These are phyloP conservation scores for Dusona sp. DNA, from an alignment of 2,888 invertebrate genomes.

Conservation along the genomic window DNA sequence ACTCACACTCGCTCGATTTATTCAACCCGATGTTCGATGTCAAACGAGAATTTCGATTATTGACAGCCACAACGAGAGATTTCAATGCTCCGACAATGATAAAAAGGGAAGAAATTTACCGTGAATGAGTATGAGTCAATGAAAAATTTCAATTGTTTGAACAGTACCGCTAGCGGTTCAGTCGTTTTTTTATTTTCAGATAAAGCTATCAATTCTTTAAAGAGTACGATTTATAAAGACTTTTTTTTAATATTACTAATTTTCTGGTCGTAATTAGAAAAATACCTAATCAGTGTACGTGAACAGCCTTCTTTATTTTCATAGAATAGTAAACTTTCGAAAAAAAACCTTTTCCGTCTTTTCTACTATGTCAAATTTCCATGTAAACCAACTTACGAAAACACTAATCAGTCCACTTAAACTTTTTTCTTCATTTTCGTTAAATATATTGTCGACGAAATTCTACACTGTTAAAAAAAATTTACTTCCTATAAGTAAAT, in stretches of 20 bases:
- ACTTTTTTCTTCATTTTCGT: not conserved
- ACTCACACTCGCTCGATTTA: not conserved
- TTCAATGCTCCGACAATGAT: not conserved
- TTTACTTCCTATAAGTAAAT: no score
- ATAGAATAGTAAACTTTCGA: no score
- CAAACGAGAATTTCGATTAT: slow-evolving; percentile 26
- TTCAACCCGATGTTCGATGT: slow-evolving; percentile 24
- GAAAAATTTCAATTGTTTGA: not conserved
- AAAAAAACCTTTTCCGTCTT: no score
- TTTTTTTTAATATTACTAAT: no score
- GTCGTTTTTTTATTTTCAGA: not conserved
- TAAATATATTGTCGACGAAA: not conserved
- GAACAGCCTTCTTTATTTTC: no score
- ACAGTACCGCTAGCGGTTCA: not conserved
- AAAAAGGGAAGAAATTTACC: not conserved
- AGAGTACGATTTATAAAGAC: no score
- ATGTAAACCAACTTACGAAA: no score
- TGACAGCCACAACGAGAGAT: slow-evolving; percentile 17
- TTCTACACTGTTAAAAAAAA: no score
- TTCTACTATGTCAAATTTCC: no score
- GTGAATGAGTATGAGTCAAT: not conserved
- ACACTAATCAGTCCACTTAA: not conserved
- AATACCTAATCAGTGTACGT: not conserved
- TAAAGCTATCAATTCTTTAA: not conserved
- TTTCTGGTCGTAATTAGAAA: no score